Evolutionary conservation across 2,888 invertebrate genomes (phyloP), one percentile per base, ranked within the genome.

Genomic region (Campoplex capitator): DNA sequence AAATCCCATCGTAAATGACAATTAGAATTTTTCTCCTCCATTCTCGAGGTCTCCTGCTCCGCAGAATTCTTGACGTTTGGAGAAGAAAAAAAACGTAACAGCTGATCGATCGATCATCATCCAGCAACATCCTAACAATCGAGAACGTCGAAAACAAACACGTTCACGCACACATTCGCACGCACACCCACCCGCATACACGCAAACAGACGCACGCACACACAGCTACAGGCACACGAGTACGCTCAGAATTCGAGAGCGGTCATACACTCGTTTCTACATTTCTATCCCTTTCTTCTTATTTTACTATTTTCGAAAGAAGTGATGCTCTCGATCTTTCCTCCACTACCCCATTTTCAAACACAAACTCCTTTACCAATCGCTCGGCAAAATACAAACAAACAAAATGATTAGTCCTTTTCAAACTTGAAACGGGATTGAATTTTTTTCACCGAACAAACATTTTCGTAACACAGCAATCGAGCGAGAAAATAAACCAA

Each of bases 71-170:
- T 62, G 62, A 32, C 32, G 16, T 32, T 32, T 16, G 7, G 23
- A 23, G 23, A 32, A 32, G 6, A 4, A 32, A 51, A 62, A 62
- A 32, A 32, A 38, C 4, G 38, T 6, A 62, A 32, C 62, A 62
- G 62, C 62, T 62, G 62, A 62, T 62, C 16, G 13, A 62, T 62
- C 32, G 32, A 62, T 62, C 62, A 32, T 62, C 28, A 16, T 62
- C 62, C 7, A 28, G 4, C 13, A 62, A 32, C 32, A 6, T 32
- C 16, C 32, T 32, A 62, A 62, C 68, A n/a, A 4, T 73, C 18
- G 18, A 7, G 18, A 35, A 73, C 4, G 42, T 2, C 11, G 16
- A 48, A 32, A n/a, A 18, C 0, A 23, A 7, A 1, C 58, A 35
- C 23, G 16, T 8, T 45, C 28, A 76, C 42, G 11, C 42, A 42